These are phyloP conservation scores for Drosophila planitibia DNA, from an alignment of 2,888 invertebrate species.

Conservation along the genomic window DNA sequence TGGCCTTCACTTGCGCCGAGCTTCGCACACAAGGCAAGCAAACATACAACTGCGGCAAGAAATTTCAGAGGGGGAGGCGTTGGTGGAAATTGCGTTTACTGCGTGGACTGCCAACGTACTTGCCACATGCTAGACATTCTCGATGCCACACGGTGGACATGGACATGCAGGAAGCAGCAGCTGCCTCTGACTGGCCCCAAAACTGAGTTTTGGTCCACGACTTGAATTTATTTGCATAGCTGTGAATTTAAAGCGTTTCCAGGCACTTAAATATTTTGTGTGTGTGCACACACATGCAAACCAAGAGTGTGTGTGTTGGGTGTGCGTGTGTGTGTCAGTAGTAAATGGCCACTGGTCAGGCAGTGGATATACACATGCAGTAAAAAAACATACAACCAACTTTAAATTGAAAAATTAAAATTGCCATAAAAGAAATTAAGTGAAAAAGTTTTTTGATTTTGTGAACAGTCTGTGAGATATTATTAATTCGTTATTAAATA, in stretches of 20 bases:
- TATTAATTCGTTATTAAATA: not conserved
- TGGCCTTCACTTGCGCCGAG: slow-evolving; percentile 41
- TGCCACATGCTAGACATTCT: slow-evolving; percentile 58
- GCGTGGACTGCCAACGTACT: slow-evolving; percentile 50
- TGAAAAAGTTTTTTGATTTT: not conserved
- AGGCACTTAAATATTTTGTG: slow-evolving; percentile 31
- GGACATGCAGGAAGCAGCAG: slow-evolving; percentile 28
- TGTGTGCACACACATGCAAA: not conserved
- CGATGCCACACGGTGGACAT: not conserved
- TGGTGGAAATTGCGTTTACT: slow-evolving; percentile 21
- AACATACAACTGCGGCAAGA: slow-evolving; percentile 47
- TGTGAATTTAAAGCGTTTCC: slow-evolving; percentile 39
- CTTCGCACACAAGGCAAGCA: slow-evolving; percentile 52
- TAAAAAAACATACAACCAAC: not conserved
- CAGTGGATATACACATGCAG: not conserved
- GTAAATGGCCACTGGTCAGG: slow-evolving; percentile 33
- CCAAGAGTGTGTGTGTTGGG: not conserved
- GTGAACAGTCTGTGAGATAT: not conserved
- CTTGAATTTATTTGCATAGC: slow-evolving; percentile 74
- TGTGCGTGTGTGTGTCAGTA: slow-evolving; percentile 11
- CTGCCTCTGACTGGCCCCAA: slow-evolving; percentile 31
- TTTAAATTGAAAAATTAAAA: not conserved
- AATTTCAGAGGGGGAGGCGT: not conserved
- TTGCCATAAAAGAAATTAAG: not conserved
- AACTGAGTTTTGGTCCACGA: slow-evolving; percentile 70